phyloP scores from a whole-genome alignment of 1,140 invertebrate species.

The Scaptodrosophila lebanonensis region DNA sequence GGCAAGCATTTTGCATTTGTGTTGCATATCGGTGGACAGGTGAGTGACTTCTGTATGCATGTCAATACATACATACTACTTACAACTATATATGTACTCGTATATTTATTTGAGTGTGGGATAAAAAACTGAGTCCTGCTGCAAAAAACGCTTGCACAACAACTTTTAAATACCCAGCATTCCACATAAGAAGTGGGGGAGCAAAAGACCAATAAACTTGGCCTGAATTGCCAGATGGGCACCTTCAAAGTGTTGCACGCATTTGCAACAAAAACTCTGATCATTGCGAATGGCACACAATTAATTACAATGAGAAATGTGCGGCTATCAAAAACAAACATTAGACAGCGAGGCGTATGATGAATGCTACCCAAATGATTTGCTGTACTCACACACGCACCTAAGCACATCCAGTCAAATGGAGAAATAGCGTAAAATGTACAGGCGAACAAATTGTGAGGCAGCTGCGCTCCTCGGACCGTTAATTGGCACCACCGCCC shows the following conservation, averaged over 20 bases:
- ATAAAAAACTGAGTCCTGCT: too few relatives aligned
- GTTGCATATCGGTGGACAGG: conserved; percentile 95
- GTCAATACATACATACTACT: conserved; percentile 3
- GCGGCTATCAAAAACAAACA: conserved; percentile 69
- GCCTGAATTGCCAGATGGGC: conserved; percentile 22
- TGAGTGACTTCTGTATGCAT: conserved; percentile 32
- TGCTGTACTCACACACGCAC: conserved; percentile 40
- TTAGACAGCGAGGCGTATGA: conserved; percentile 52
- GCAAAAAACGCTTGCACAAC: background rate
- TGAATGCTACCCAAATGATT: conserved; percentile 70
- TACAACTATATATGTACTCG: too few relatives aligned
- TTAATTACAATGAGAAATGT: conserved; percentile 64
- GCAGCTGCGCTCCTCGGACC: conserved; percentile 6
- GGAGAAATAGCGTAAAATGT: too few relatives aligned
- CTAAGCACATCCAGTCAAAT: conserved; percentile 6
- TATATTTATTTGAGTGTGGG: too few relatives aligned
- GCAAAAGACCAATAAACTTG: conserved; percentile 57
- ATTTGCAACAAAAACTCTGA: conserved; percentile 29
- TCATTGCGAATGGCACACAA: conserved; percentile 48
- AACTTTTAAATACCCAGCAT: background rate
- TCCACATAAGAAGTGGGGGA: too few relatives aligned
- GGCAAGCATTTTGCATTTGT: conserved; percentile 94
- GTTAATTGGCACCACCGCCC: conserved; percentile 53
- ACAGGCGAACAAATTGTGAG: too few relatives aligned
- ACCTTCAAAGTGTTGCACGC: conserved; percentile 48